These are phyloP conservation scores for Gouania willdenowi DNA, from an alignment of 2,797 vertebrate genomes.

Conservation along the genomic window DNA sequence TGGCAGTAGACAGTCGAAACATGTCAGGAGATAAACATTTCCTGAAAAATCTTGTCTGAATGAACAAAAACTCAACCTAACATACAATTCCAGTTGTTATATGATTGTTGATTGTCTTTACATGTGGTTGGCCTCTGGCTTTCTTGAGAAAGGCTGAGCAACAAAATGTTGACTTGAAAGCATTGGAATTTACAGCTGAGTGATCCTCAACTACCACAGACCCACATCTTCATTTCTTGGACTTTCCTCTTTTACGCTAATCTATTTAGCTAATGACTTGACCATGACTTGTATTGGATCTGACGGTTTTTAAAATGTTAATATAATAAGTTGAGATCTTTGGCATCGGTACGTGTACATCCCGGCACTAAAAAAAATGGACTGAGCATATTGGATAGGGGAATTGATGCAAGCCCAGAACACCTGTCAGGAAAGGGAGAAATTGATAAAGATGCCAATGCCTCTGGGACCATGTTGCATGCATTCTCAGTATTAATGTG, in stretches of 20 bases:
- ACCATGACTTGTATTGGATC: constrained; percentile 3
- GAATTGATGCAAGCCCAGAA: constrained; percentile 3
- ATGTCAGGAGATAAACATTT: no score
- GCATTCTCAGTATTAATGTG: not conserved
- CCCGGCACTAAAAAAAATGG: constrained; percentile 17
- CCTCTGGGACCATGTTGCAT: not conserved
- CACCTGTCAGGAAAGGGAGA: not conserved
- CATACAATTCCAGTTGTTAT: no score
- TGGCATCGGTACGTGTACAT: constrained; percentile 13
- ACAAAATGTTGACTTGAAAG: no score
- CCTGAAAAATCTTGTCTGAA: no score
- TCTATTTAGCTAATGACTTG: constrained; percentile 8
- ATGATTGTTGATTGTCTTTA: no score
- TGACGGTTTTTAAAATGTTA: constrained; percentile 11
- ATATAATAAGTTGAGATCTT: constrained; percentile 24
- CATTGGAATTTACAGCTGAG: no score
- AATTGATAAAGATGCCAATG: not conserved
- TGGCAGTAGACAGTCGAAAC: no score
- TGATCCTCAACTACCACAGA: constrained; percentile 9
- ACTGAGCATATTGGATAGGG: not conserved
- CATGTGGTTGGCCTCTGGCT: no score
- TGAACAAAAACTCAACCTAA: no score
- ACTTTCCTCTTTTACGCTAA: not conserved
- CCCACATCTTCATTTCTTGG: constrained; percentile 2
- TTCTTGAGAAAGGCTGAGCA: no score